phyloP scores from a whole-genome alignment of 2,113 vertebrate genomes.

The Pomatorhinus ruficollis region DNA sequence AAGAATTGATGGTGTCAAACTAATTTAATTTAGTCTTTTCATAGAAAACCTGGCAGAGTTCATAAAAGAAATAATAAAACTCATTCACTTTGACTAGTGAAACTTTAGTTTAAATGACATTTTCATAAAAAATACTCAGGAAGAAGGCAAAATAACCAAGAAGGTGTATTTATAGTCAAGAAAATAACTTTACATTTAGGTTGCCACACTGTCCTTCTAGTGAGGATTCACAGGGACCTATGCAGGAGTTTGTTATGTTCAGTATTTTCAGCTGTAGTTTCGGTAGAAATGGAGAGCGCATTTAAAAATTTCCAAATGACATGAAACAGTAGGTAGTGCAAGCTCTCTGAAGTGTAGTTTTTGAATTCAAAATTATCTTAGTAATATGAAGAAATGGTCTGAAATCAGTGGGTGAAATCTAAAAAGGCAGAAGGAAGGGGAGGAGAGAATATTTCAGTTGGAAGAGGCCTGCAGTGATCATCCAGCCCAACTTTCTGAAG shows the following conservation, averaged over 20 bases:
- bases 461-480: fast-evolving
- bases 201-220: background rate
- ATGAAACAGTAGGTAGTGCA: background rate
- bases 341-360: background rate
- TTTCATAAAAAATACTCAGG: background rate
- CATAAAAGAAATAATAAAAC: background rate
- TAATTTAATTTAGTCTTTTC: background rate
- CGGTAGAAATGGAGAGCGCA: background rate
- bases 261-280: background rate
- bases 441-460: background rate
- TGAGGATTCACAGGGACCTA: background rate
- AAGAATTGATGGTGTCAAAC: background rate
- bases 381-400: background rate
- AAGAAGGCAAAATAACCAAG: background rate
- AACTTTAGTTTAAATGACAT: background rate
- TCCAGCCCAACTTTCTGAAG: background rate
- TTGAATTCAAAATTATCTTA: background rate
- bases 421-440: background rate
- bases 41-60: background rate
- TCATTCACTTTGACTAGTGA: background rate
- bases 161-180: background rate
- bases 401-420: background rate
- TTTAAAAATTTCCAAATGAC: background rate
- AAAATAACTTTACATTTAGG: background rate
- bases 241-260: background rate